Percentiles rank a stretch among this genome's conserved stretches.
phyloP scores from a whole-genome alignment of 2,888 invertebrate genomes.

The Sarcophaga subvicina region DNA sequence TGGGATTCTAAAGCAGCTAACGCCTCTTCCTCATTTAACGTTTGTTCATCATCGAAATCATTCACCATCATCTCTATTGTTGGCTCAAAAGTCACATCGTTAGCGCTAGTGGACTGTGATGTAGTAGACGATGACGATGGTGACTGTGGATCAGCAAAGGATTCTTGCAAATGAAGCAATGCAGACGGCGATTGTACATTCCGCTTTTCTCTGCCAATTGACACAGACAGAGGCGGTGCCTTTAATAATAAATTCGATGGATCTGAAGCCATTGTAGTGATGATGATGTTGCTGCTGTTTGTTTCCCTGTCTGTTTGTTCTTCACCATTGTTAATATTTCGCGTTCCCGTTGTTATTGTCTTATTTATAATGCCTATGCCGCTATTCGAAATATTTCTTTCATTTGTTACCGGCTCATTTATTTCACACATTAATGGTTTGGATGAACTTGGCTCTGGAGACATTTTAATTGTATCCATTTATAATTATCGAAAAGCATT shows the following conservation, averaged over 20 bases:
- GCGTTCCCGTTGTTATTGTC: not conserved
- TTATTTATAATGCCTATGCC: not conserved
- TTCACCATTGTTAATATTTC: conserved; percentile 1
- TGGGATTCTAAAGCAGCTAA: conserved; percentile 92
- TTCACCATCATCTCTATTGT: conserved; percentile 98
- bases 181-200: conserved; percentile 54
- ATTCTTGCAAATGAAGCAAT: conserved; percentile 55
- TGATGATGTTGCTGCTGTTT: not conserved
- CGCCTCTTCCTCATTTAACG: conserved; percentile 98
- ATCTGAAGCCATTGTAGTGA: not conserved
- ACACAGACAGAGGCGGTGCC: not conserved
- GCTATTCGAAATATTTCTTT: not conserved
- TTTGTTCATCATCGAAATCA: conserved; percentile 98
- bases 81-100: conserved; percentile 90
- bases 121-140: conserved; percentile 79
- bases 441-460: conserved; percentile 41
- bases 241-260: not conserved
- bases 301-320: not conserved
- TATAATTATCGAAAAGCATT: conserved; percentile 31
- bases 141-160: conserved; percentile 73
- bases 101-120: conserved; percentile 71
- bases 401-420: conserved; percentile 8
- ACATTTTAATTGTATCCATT: conserved; percentile 42
- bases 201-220: conserved; percentile 53
- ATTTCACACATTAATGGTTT: conserved; percentile 11